phyloP scores from a whole-genome alignment of 1,140 invertebrate genomes.

The Drosophila bifasciata region DNA sequence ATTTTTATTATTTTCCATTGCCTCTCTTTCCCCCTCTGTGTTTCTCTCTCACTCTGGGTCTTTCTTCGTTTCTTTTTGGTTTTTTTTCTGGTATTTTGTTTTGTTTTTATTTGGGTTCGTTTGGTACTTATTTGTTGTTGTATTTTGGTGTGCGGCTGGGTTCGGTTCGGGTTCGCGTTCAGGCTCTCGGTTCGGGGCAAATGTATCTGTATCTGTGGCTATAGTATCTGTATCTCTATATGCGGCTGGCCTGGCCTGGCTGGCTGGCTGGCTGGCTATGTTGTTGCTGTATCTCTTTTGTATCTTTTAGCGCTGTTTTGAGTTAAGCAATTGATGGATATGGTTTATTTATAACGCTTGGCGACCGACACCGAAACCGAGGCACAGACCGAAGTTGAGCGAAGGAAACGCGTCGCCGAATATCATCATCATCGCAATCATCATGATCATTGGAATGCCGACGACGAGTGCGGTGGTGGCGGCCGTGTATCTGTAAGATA shows the following conservation, averaged over 20 bases:
- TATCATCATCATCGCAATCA: constrained; percentile 27
- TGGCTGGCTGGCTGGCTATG: not conserved
- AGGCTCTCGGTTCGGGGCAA: constrained; percentile 41
- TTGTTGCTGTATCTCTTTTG: constrained; percentile 67
- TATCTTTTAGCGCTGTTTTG: constrained; percentile 82
- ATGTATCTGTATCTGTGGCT: constrained; percentile 56
- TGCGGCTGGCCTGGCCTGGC: constrained; percentile 45
- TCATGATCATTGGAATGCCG: constrained; percentile 42
- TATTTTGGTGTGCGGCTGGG: constrained; percentile 17
- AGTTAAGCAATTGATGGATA: constrained; percentile 83
- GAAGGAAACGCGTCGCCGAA: constrained; percentile 27
- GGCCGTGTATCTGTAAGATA: constrained; percentile 74
- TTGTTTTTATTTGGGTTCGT: constrained; percentile 70
- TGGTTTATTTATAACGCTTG: constrained; percentile 83
- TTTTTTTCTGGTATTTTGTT: constrained; percentile 45
- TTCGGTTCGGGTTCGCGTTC: constrained; percentile 44
- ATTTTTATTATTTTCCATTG: constrained; percentile 38
- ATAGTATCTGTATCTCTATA: constrained; percentile 58
- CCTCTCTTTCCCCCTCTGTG: constrained; percentile 15
- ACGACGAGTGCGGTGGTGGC: constrained; percentile 50
- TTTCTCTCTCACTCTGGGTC: constrained; percentile 44
- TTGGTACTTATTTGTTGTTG: constrained; percentile 45
- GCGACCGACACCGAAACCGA: constrained; percentile 70
- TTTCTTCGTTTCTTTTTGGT: constrained; percentile 30
- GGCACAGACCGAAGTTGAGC: constrained; percentile 32